Conservation (phyloP, 2,797 vertebrate species). For the Mus caroli region DNA sequence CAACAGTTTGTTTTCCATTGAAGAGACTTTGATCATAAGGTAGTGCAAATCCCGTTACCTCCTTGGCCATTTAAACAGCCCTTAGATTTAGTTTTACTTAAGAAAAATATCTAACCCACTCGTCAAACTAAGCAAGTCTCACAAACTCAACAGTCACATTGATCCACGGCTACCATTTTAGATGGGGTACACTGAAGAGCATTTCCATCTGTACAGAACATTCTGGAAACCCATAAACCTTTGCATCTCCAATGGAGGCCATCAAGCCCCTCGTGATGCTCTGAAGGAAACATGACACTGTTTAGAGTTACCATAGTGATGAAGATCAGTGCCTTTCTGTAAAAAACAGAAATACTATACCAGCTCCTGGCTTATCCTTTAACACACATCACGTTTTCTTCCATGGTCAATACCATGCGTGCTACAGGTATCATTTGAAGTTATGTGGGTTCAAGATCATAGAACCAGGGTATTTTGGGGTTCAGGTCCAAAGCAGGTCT, state of each 20-base stretch:
- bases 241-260: neutral
- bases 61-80: neutral
- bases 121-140: neutral
- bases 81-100: neutral
- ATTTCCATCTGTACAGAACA: neutral
- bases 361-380: neutral
- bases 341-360: neutral
- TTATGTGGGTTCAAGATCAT: neutral
- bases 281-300: neutral
- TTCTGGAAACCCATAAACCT: neutral
- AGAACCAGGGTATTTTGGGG: neutral
- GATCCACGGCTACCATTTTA: neutral
- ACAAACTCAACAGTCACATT: neutral
- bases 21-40: constrained; percentile 12
- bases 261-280: neutral
- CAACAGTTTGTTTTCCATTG: neutral
- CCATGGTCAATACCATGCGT: neutral
- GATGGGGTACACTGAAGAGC: neutral
- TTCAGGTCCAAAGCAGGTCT: neutral
- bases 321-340: neutral
- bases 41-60: neutral
- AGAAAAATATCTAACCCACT: neutral
- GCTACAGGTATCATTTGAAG: neutral
- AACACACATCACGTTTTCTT: neutral
- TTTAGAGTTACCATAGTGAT: neutral